A percentile compares a stretch with the other conserved stretches of the same genome.
Evolutionary conservation across 2,888 invertebrate species (phyloP).

Genomic region (Heterodera filipjevi): DNA sequence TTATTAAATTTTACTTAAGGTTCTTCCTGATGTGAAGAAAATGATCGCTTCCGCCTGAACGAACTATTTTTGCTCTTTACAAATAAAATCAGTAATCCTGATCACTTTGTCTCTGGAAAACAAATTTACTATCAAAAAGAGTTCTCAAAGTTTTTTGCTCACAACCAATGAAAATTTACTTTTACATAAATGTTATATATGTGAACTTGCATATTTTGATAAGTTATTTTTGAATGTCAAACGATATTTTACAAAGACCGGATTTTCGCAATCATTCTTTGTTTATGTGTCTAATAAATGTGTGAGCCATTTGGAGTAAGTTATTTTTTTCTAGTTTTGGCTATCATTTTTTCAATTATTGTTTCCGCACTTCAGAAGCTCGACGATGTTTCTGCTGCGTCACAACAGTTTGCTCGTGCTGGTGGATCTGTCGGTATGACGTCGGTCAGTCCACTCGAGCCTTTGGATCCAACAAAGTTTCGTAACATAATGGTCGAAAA

Average conservation of each 20-base stretch:
- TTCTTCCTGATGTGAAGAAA: constrained; percentile 9
- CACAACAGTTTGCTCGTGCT: constrained; percentile 16
- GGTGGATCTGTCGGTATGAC: neutral
- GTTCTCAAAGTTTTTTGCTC: no score
- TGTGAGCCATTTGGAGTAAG: neutral
- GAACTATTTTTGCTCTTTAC: neutral
- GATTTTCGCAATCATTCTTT: no score
- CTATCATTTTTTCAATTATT: neutral
- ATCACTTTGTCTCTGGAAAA: neutral
- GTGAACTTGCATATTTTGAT: no score
- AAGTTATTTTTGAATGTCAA: no score
- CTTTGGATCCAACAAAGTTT: constrained; percentile 42
- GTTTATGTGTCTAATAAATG: no score
- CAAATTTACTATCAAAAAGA: no score
- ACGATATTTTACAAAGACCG: no score
- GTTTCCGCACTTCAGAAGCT: neutral
- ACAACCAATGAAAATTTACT: no score
- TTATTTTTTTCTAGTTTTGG: neutral
- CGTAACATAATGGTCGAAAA: constrained; percentile 47
- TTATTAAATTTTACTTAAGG: neutral
- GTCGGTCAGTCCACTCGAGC: constrained; percentile 41
- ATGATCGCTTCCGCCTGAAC: neutral
- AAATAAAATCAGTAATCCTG: neutral
- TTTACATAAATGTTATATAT: no score
- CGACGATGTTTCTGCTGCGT: constrained; percentile 14